Base-by-base conservation (phyloP, 2,797 vertebrate species). In the Scarus forsteni region DNA sequence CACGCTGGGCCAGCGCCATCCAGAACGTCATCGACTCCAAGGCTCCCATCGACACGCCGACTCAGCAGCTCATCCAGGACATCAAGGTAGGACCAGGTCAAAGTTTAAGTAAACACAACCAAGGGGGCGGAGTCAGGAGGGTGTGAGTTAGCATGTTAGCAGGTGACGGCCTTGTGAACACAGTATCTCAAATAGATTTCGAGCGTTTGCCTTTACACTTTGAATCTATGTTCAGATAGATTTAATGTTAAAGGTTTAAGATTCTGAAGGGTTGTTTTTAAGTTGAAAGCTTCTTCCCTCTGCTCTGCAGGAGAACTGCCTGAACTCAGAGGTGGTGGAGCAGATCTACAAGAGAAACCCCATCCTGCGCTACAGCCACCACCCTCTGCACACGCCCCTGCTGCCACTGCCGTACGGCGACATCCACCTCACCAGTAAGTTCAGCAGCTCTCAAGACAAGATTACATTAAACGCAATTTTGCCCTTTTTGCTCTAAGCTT, bases 321-420 rank as follows among this genome's bases (percentile, higher is more conserved):
- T 99, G 80, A 99, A 99, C 85, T 78, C 84, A 0, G 98, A 99
- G 14, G 97, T 99, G 61, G 97, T 99, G 81, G 97, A 98, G 79
- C 98, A 99, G 92, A 97, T 99, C 83, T 99, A 97, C 89, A 97
- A 95, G 89, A 96, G 98, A 86, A 99, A 99, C 88, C 98, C 98
- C 39, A 99, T 99, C 84, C 95, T 99, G 0, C 96, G 98, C 46
- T 96, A 96, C 89, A 99, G 97, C 40, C 95, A 96, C 62, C 98
- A 99, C 74, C 96, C 97, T 0, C 85, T 99, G 86, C 98, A 98
- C 81, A 96, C 97, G 0, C 97, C 98, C 0, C 92, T 99, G 34
- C 91, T 99, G 83, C 98, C 98, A 0, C 95, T 99, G 72, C 97
- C 97, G 0, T 99, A 99, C 3, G 98, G 98, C 9, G 97, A 98